These are phyloP conservation scores for Lasiurus borealis DNA, from an alignment of 2,113 vertebrate genomes.

Conservation along the genomic window DNA sequence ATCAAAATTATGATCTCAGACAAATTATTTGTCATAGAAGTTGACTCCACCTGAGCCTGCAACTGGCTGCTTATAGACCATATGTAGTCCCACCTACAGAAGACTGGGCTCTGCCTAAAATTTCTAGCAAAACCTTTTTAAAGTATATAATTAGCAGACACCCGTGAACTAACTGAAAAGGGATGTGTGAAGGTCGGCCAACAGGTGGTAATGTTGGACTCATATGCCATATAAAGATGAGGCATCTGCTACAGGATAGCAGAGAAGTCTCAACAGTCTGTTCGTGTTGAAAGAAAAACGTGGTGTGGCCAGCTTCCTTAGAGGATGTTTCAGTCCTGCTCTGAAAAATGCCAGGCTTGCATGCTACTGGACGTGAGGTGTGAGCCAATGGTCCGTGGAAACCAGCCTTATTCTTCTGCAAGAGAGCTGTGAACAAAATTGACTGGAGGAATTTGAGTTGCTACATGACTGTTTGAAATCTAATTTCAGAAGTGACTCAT, in stretches of 20 bases:
- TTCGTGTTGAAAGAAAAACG: not conserved
- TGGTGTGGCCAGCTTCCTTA: not conserved
- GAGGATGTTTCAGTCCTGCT: not conserved
- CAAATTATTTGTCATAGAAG: not conserved
- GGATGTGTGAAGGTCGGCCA: not conserved
- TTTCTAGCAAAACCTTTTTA: slow-evolving; percentile 6
- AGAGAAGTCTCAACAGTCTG: not conserved
- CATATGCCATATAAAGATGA: not conserved
- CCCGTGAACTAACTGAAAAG: not conserved
- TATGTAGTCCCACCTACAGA: not conserved
- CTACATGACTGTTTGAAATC: not conserved
- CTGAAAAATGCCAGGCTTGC: not conserved
- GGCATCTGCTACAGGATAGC: not conserved
- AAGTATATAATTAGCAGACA: not conserved
- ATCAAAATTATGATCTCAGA: not conserved
- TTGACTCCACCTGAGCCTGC: not conserved
- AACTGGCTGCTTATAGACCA: not conserved
- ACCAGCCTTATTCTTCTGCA: not conserved
- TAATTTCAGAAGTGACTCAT: not conserved
- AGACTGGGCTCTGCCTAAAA: slow-evolving; percentile 11
- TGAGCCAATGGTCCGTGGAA: slow-evolving; percentile 6
- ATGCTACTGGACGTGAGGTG: not conserved
- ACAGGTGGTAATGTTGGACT: not conserved
- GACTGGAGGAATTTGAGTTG: not conserved
- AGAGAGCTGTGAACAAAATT: not conserved